Evolutionary conservation across 1,140 invertebrate species (phyloP), one percentile per base, ranked within the genome.

Genomic region (Pseudomyrmex gracilis): DNA sequence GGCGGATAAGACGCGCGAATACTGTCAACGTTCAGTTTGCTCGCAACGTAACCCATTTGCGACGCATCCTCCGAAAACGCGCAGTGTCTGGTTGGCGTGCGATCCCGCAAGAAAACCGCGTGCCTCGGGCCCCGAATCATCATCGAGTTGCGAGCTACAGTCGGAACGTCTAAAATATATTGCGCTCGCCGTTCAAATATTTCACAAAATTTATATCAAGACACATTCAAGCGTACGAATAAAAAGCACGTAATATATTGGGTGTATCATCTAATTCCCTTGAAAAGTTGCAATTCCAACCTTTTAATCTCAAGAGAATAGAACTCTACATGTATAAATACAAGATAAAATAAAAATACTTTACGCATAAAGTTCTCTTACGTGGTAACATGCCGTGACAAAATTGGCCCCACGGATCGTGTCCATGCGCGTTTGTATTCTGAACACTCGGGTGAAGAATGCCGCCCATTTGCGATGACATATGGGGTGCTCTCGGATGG

Each of bases 381-480:
- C 94, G 89, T 51, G 94, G 90, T 73, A 93, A 87, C 43, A 94
- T 80, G 10, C 90, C 89, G 58, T 89, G 88, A 85, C 93, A 94
- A 90, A 94, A 94, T 86, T 94, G 94, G 71, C 90, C 86, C 94
- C 94, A 94, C 8, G 90, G 84, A 88, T 86, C 74, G 61, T 93
- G 84, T 84, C 87, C 87, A 77, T 93, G 93, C 34, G 91, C 73
- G 87, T 91, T 91, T 10, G 90, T 58, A 66, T 73, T 89, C 74
- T 90, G 90, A 73, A 93, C 89, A 66, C 90, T 92, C n/a, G 92
- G 91, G 64, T 94, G 93, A 82, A 93, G 77, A 74, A 91, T 87
- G 51, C 85, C 87, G 47, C 90, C 86, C 45, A 92, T 90, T 43
- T 92, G 87, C 45, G 43, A 43, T 8, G 87, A 55, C 9, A 83